phyloP scores from a whole-genome alignment of 2,888 invertebrate species.

The Notodonta ziczac region DNA sequence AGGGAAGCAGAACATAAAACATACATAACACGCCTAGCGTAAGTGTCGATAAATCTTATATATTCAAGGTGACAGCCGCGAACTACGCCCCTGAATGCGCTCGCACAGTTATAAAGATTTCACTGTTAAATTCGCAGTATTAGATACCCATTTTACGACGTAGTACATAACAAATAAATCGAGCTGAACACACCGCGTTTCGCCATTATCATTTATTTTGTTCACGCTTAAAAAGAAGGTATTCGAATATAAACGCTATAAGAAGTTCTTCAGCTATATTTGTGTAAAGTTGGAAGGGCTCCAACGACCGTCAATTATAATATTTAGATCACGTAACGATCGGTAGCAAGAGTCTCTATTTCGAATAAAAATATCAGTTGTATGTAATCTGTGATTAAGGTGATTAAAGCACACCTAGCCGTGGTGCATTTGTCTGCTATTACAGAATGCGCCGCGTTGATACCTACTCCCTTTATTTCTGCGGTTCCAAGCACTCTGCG shows the following conservation, averaged over 20 bases:
- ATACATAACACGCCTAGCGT: constrained; percentile 32
- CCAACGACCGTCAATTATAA: constrained; percentile 33
- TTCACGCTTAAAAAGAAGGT: constrained; percentile 31
- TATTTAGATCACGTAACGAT: constrained; percentile 29
- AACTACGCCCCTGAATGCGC: constrained; percentile 29
- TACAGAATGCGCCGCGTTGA: constrained; percentile 24
- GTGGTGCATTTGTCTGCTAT: constrained; percentile 52
- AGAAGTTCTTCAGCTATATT: constrained; percentile 30
- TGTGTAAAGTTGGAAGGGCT: constrained; percentile 32
- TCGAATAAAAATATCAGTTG: no score
- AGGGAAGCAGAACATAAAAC: constrained; percentile 43
- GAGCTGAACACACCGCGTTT: constrained; percentile 23
- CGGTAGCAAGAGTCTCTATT: not conserved
- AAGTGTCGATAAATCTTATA: constrained; percentile 40
- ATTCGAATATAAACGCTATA: constrained; percentile 31
- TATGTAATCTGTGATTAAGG: constrained; percentile 10
- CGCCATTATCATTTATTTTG: constrained; percentile 34
- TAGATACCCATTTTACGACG: constrained; percentile 22
- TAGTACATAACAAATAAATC: constrained; percentile 35
- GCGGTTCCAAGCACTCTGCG: constrained; percentile 33
- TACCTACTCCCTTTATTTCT: constrained; percentile 40
- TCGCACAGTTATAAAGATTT: constrained; percentile 24
- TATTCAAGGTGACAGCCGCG: constrained; percentile 42
- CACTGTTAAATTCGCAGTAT: constrained; percentile 18
- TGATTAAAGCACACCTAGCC: constrained; percentile 37